Conservation (phyloP, 1,140 invertebrate genomes). For the Drosophila kohkoa region DNA sequence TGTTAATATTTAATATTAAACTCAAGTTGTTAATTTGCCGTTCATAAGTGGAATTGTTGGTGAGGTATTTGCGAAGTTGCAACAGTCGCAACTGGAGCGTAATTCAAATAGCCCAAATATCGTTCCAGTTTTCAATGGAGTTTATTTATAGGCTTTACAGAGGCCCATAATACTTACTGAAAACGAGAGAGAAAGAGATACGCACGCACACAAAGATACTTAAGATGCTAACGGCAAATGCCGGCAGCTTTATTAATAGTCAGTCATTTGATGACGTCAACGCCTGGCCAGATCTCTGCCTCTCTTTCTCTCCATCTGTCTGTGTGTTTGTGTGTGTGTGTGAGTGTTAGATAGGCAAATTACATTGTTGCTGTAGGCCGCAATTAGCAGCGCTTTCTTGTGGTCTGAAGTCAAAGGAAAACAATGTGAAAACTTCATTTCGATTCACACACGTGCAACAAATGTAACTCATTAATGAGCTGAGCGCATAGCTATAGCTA, state of each 20-base stretch:
- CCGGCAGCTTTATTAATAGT: slow-evolving; percentile 68
- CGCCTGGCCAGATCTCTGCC: slow-evolving; percentile 9
- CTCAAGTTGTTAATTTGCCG: slow-evolving; percentile 2
- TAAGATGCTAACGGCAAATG: slow-evolving; percentile 61
- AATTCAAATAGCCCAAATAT: slow-evolving; percentile 47
- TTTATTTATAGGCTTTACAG: slow-evolving; percentile 74
- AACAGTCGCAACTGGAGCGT: slow-evolving; percentile 33
- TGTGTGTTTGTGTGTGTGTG: slow-evolving; percentile 22
- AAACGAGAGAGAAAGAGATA: background rate
- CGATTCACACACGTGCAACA: slow-evolving; percentile 49
- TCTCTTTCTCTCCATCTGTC: background rate
- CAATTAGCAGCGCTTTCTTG: slow-evolving; percentile 53
- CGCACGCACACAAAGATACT: slow-evolving; percentile 40
- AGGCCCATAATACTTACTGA: slow-evolving; percentile 21
- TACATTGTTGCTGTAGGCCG: slow-evolving; percentile 33
- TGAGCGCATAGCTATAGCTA: slow-evolving; percentile 25
- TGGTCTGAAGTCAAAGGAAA: slow-evolving; percentile 52
- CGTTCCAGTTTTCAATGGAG: slow-evolving; percentile 80
- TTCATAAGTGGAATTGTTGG: slow-evolving; percentile 20
- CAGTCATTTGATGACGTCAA: slow-evolving; percentile 73
- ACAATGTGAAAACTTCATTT: slow-evolving; percentile 67
- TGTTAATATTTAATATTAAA: background rate
- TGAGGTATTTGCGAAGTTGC: slow-evolving; percentile 18
- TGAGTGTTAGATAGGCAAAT: slow-evolving; percentile 34
- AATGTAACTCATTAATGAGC: slow-evolving; percentile 71